Percentiles rank a stretch among this genome's conserved stretches.
phyloP scores from a whole-genome alignment of 2,797 vertebrate genomes.

The Oreonectes daqikongensis region DNA sequence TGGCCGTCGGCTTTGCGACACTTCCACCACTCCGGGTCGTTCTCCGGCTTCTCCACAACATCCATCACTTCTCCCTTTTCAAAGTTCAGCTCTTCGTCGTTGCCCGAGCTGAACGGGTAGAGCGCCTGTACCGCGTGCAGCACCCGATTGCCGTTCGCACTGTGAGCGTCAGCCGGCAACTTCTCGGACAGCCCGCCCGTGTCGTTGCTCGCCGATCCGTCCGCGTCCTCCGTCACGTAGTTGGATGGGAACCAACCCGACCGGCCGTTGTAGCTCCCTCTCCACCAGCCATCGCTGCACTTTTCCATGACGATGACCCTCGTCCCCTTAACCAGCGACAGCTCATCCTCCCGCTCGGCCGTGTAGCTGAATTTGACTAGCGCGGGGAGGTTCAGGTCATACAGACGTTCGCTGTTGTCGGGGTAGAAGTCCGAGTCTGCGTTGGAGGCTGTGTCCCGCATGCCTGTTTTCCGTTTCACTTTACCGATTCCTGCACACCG shows the following conservation, averaged over 20 bases:
- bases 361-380: slow-evolving; percentile 90
- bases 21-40: slow-evolving; percentile 94
- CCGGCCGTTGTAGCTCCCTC: slow-evolving; percentile 85
- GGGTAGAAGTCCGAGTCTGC: slow-evolving; percentile 80
- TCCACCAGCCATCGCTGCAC: slow-evolving; percentile 94
- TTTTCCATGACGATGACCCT: slow-evolving; percentile 93
- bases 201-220: slow-evolving; percentile 81
- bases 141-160: slow-evolving; percentile 79
- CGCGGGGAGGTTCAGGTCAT: slow-evolving; percentile 89
- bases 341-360: slow-evolving; percentile 89
- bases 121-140: slow-evolving; percentile 89
- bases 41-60: slow-evolving; percentile 91
- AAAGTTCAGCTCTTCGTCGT: slow-evolving; percentile 92
- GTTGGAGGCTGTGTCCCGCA: slow-evolving; percentile 83
- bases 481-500: slow-evolving; percentile 83
- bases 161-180: slow-evolving; percentile 82
- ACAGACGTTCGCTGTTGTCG: slow-evolving; percentile 85
- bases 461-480: slow-evolving; percentile 85
- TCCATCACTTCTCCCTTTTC: slow-evolving; percentile 92
- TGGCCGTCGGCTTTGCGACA: slow-evolving; percentile 89
- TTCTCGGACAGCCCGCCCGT: slow-evolving; percentile 84
- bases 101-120: slow-evolving; percentile 88
- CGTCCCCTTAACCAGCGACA: slow-evolving; percentile 88
- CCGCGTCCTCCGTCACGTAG: slow-evolving; percentile 88
- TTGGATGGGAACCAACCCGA: slow-evolving; percentile 93